Base-by-base conservation (phyloP, 1,140 invertebrate genomes). In the Leguminivora glycinivorella region DNA sequence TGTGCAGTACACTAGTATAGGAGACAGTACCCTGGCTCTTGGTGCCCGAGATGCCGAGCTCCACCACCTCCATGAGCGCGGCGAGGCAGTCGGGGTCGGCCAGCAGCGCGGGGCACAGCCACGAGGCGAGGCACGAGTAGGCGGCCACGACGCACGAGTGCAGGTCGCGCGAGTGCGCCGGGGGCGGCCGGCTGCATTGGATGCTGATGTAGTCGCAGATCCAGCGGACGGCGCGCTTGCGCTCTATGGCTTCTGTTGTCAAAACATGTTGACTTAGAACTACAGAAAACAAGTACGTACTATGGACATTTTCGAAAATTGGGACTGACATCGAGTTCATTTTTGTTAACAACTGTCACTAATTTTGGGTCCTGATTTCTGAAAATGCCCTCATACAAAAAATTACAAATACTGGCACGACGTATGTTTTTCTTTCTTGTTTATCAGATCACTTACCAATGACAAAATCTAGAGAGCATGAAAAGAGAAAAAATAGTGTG, bases 61-160 rank as follows among this genome's bases (percentile, higher is more conserved):
- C 99, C 1, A 99, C 97, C 0, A 99, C 98, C 92, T 99, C 98
- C 56, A 99, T 93, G 9, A 99, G 96, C 63, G 96, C 97, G 70
- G 96, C 95, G 2, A 99, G 93, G 92, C 97, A 98, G 82, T 98
- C 97, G 77, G 97, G 96, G 88, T 99, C 98, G 83, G 97, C 95
- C 70, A 98, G 93, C 43, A 99, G 93, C 52, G 89, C 84, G 38
- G 84, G 78, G 58, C 87, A 88, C 52, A 99, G 93, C 98, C 99
- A 99, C 31, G 96, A 95, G 9, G 96, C 96, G 34, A 98, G 95
- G 85, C 98, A 98, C 63, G 95, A 94, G 91, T 98, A 99, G 0
- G 98, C 98, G 19, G 98, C 97, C 22, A 99, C 98, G 74, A 99
- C 99, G 71, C 98, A 98, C 4, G 98, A 99, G 92, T 99, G 99